Evolutionary conservation across 2,113 vertebrate species (phyloP).

Genomic region (Verasper variegatus): DNA sequence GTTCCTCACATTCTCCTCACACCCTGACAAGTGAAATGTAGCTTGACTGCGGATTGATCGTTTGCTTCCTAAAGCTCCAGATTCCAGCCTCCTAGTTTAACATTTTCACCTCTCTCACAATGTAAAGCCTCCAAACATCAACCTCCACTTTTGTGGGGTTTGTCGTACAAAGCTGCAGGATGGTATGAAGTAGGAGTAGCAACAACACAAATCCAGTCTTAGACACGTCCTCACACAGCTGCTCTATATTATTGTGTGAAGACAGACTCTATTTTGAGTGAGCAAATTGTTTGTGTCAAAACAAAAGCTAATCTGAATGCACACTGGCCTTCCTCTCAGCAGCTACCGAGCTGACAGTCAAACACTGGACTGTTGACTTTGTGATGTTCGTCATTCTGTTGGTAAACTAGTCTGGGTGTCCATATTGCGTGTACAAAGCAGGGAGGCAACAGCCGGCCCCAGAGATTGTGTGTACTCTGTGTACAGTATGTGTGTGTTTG

Average conservation of each 20-base stretch:
- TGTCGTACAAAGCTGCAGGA: slow-evolving; percentile 17
- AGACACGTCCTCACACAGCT: slow-evolving; percentile 30
- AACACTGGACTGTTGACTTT: slow-evolving; percentile 50
- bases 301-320: slow-evolving; percentile 46
- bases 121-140: slow-evolving; percentile 14
- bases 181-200: slow-evolving; percentile 16
- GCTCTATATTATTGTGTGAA: slow-evolving; percentile 35
- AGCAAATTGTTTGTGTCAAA: slow-evolving; percentile 44
- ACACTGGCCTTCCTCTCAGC: slow-evolving; percentile 23
- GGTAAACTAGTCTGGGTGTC: slow-evolving; percentile 42
- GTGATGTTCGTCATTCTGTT: slow-evolving; percentile 39
- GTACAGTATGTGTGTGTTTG: slow-evolving; percentile 12
- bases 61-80: not conserved
- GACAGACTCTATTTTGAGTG: slow-evolving; percentile 31
- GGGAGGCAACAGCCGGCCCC: slow-evolving; percentile 9
- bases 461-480: slow-evolving; percentile 3
- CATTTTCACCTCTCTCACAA: slow-evolving; percentile 6
- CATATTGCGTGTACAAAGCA: slow-evolving; percentile 5
- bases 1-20: not conserved
- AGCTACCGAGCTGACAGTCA: slow-evolving; percentile 35
- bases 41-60: not conserved
- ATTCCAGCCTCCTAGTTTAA: slow-evolving; percentile 5
- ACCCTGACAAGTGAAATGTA: not conserved
- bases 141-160: slow-evolving; percentile 6
- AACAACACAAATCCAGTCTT: slow-evolving; percentile 35